Evolutionary conservation across 2,888 invertebrate genomes (phyloP), one percentile per base, ranked within the genome.

Genomic region (Drosophila conformis): DNA sequence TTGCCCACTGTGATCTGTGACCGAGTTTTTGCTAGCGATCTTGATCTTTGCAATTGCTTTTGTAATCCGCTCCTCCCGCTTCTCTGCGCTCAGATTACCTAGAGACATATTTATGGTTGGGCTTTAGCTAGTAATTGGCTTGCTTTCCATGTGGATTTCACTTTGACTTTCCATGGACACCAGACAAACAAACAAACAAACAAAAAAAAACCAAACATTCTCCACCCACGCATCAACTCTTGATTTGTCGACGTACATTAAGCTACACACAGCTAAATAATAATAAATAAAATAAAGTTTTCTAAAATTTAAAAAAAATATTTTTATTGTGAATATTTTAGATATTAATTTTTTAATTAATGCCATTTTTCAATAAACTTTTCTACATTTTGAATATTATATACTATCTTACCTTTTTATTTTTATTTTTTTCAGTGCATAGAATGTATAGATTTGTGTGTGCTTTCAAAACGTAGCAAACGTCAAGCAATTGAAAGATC

Each of bases 101-200:
- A 65, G 49, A 73, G 67, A 69, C 61, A 46, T 46, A 65, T 60
- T 70, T 78, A 60, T 68, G 15, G 69, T 59, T 85, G 83, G 77
- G 77, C 75, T 70, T 15, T 29, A 46, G 21, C 31, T 73, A 56
- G 78, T 80, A 88, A 86, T 89, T 86, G 88, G 88, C 70, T 76
- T 86, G 89, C 85, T 86, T 86, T 86, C 85, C 86, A 88, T 78
- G 73, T 76, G 66, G 88, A 88, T 86, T 86, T 86, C 85, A 86
- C 90, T 86, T 86, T 86, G 85, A 88, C 85, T 86, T 86, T 86
- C 85, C 67, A 77, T 69, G 46, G 67, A 61, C 38, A 69, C 21
- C 42, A 51, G 58, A 46, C 40, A 35, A 59, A 61, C 35, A 62
- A 78, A 71, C 27, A 51, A 49, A 29, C 21, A 29, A 74, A 31